These are phyloP conservation scores for Tetraodon nigroviridis DNA, from an alignment of 2,113 vertebrate species.

Conservation along the genomic window DNA sequence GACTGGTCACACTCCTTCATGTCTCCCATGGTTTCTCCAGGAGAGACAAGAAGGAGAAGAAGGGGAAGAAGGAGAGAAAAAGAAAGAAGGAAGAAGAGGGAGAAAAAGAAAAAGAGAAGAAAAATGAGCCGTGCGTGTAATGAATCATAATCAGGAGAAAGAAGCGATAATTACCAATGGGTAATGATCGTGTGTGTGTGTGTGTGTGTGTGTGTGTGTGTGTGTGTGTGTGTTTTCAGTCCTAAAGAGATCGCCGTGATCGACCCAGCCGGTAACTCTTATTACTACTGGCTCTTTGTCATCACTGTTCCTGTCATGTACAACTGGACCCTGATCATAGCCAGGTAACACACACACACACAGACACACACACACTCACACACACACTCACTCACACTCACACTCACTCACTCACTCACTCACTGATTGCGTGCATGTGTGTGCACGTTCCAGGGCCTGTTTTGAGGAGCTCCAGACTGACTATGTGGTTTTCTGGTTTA, in stretches of 20 bases:
- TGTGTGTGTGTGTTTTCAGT: slow-evolving; percentile 53
- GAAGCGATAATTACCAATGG: slow-evolving; percentile 31
- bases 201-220: too few species aligned
- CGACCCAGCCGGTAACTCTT: slow-evolving; percentile 86
- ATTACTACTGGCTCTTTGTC: slow-evolving; percentile 91
- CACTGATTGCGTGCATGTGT: too few species aligned
- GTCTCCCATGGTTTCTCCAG: background rate
- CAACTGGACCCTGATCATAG: slow-evolving; percentile 95
- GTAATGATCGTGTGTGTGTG: too few species aligned
- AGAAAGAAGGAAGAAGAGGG: slow-evolving; percentile 68
- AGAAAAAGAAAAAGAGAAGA: slow-evolving; percentile 66
- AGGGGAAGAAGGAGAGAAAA: slow-evolving; percentile 78
- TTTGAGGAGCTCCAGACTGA: slow-evolving; percentile 92
- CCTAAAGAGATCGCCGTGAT: slow-evolving; percentile 79
- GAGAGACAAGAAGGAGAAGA: slow-evolving; percentile 71
- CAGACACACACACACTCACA: slow-evolving; percentile 4
- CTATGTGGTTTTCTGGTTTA: slow-evolving; percentile 80
- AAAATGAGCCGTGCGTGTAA: slow-evolving; percentile 51
- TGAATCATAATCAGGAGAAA: background rate
- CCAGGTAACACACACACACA: slow-evolving; percentile 75
- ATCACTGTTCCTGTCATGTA: slow-evolving; percentile 97
- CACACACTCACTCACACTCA: slow-evolving; percentile 4
- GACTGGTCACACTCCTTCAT: too few species aligned
- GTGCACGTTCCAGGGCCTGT: slow-evolving; percentile 79
- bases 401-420: too few species aligned